A percentile compares a stretch with the other conserved stretches of the same genome.
Conservation (phyloP, 2,888 invertebrate genomes). For the Phania funesta region DNA sequence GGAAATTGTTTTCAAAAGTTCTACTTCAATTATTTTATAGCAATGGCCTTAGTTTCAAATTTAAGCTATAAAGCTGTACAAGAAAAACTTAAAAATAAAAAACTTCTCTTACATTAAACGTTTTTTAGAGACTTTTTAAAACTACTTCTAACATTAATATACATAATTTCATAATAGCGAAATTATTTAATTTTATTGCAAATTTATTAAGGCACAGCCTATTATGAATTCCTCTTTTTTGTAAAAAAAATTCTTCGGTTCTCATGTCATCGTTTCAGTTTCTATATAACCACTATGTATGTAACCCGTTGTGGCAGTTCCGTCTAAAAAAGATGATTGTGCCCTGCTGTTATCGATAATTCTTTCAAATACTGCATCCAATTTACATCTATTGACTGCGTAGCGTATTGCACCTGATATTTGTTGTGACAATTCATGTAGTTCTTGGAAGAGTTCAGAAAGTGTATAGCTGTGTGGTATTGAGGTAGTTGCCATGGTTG, state of each 20-base stretch:
- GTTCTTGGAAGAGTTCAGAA: conserved; percentile 73
- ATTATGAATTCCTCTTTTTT: not conserved
- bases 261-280: conserved; percentile 72
- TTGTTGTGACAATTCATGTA: conserved; percentile 70
- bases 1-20: no score
- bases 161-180: not conserved
- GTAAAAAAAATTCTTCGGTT: not conserved
- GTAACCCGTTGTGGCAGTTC: conserved; percentile 73
- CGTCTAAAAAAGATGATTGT: conserved; percentile 69
- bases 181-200: not conserved
- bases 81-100: not conserved
- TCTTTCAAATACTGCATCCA: conserved; percentile 79
- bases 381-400: conserved; percentile 77
- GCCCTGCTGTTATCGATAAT: conserved; percentile 74
- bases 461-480: conserved; percentile 53
- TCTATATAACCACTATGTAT: conserved; percentile 77
- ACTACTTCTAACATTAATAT: conserved; percentile 2
- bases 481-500: conserved; percentile 50
- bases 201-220: conserved; percentile 60
- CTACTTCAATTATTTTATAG: no score
- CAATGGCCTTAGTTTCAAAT: not conserved
- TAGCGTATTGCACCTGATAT: conserved; percentile 71
- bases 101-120: not conserved
- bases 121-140: not conserved
- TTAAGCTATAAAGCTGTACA: conserved; percentile 38